A percentile compares a stretch with the other conserved stretches of the same genome.
These are phyloP conservation scores for Ophthalmolycus amberensis DNA, from an alignment of 2,113 vertebrate genomes.

Conservation along the genomic window DNA sequence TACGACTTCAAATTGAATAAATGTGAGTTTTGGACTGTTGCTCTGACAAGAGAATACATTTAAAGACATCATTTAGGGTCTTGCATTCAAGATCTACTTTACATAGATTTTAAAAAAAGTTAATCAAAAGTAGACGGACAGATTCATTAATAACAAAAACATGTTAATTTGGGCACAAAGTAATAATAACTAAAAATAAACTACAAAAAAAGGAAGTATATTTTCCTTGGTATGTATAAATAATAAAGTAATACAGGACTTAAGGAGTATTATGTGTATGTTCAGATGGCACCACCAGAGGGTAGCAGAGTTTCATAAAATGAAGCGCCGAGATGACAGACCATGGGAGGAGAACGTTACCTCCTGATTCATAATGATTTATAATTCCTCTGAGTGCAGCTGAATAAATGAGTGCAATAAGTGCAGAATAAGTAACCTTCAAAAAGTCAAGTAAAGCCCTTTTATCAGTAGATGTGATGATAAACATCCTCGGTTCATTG, in stretches of 20 bases:
- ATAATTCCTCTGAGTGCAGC: not conserved
- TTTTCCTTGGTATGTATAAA: too few relatives aligned
- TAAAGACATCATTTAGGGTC: not conserved
- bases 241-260: not conserved
- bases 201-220: too few relatives aligned
- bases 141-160: not conserved
- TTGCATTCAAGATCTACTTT: not conserved
- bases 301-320: constrained; percentile 18
- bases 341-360: not conserved
- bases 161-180: not conserved
- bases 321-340: not conserved
- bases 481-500: too few relatives aligned
- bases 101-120: not conserved
- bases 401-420: not conserved
- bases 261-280: not conserved
- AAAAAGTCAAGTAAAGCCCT: not conserved
- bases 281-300: constrained; percentile 28
- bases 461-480: not conserved
- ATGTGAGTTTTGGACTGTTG: not conserved
- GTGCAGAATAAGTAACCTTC: not conserved
- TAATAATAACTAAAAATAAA: not conserved
- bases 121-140: not conserved
- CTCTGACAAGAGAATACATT: not conserved
- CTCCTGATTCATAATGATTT: not conserved
- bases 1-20: not conserved